These are phyloP conservation scores for Heliconius nattereri DNA, from an alignment of 1,140 invertebrate species.

Conservation along the genomic window DNA sequence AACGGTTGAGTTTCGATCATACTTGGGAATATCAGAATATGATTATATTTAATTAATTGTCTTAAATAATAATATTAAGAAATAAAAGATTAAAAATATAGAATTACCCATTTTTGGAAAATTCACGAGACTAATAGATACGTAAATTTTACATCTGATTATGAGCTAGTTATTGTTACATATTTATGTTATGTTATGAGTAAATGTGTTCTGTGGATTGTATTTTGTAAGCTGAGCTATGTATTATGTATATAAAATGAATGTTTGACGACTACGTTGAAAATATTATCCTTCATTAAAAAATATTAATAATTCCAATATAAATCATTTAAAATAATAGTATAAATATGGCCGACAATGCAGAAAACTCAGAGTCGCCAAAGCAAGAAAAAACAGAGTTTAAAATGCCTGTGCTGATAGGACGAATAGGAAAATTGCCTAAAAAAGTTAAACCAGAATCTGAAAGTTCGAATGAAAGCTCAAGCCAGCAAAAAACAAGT, in stretches of 20 bases:
- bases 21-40: too few relatives aligned
- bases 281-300: not conserved
- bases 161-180: too few relatives aligned
- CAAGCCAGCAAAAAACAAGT: conserved; percentile 26
- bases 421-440: conserved; percentile 70
- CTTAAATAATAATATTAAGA: too few relatives aligned
- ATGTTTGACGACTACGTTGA: not conserved
- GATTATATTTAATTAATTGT: too few relatives aligned
- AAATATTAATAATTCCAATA: not conserved
- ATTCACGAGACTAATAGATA: too few relatives aligned
- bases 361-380: conserved; percentile 21
- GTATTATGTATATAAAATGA: not conserved
- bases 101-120: too few relatives aligned
- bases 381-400: conserved; percentile 57
- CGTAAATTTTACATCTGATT: too few relatives aligned
- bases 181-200: too few relatives aligned
- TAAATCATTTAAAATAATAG: not conserved
- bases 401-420: conserved; percentile 74
- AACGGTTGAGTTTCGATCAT: too few relatives aligned
- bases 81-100: too few relatives aligned
- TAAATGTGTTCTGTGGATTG: too few relatives aligned
- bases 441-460: conserved; percentile 59
- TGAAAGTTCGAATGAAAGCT: conserved; percentile 39
- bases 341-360: conserved; percentile 30
- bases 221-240: not conserved